Percentiles rank a stretch among this genome's conserved stretches.
phyloP scores from a whole-genome alignment of 1,140 invertebrate species.

The Luehdorfia chinensis region DNA sequence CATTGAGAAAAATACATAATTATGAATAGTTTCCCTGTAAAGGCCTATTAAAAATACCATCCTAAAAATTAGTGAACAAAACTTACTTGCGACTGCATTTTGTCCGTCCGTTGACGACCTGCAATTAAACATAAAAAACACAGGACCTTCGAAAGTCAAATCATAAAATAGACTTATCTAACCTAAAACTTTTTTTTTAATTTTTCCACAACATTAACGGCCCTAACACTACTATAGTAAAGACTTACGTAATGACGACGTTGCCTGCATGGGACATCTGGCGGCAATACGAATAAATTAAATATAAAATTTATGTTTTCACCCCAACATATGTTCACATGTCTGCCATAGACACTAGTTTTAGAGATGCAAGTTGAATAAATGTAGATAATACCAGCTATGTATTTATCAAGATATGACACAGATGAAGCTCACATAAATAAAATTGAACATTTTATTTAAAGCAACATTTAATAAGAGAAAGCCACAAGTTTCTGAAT shows the following conservation, averaged over 20 bases:
- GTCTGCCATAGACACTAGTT: neutral
- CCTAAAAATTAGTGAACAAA: conserved; percentile 19
- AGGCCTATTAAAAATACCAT: conserved; percentile 11
- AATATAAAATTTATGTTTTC: conserved; percentile 5
- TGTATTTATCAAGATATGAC: neutral
- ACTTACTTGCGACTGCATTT: conserved; percentile 23
- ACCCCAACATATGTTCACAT: neutral
- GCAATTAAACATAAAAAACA: conserved; percentile 25
- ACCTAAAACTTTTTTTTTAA: conserved; percentile 7
- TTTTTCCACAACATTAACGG: conserved; percentile 3
- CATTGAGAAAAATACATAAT: conserved; percentile 1
- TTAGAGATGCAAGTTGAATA: conserved; percentile 6
- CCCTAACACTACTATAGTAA: conserved; percentile 1
- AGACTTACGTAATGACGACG: conserved; percentile 9
- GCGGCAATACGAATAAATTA: conserved; percentile 11
- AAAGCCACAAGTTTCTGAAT: neutral
- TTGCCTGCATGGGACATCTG: conserved; percentile 8
- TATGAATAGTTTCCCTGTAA: conserved; percentile 19
- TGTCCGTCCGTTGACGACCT: conserved; percentile 17
- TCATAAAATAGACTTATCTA: conserved; percentile 11
- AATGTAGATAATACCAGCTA: neutral
- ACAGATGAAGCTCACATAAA: neutral
- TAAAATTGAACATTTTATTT: too few species aligned
- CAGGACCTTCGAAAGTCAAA: conserved; percentile 10
- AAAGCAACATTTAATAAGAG: neutral